These are phyloP conservation scores for Chrysomela aeneicollis DNA, from an alignment of 2,888 invertebrate genomes.

Conservation along the genomic window DNA sequence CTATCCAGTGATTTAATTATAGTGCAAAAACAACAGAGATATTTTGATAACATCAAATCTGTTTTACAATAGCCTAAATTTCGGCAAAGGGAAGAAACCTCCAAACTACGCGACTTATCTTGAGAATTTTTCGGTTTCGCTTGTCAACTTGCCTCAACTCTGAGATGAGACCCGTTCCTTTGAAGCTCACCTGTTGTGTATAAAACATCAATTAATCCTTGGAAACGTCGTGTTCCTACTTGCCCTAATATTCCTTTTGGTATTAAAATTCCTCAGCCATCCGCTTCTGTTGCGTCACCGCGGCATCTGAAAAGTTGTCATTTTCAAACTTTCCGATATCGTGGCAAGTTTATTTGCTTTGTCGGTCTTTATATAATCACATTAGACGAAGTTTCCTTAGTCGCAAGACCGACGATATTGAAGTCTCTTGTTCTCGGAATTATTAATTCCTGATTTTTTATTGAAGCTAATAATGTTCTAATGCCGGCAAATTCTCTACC, in stretches of 20 bases:
- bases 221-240: not conserved
- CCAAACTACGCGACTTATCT: too few species aligned
- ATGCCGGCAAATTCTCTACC: not conserved
- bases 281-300: constrained; percentile 4
- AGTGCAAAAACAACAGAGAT: too few species aligned
- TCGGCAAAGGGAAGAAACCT: too few species aligned
- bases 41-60: too few species aligned
- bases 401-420: not conserved
- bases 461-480: not conserved
- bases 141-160: not conserved
- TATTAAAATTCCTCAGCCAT: not conserved
- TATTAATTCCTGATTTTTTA: not conserved
- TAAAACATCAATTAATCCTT: not conserved
- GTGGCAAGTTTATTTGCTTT: constrained; percentile 44
- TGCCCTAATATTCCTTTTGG: not conserved
- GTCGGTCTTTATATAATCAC: constrained; percentile 49
- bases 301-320: constrained; percentile 37
- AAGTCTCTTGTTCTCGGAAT: not conserved
- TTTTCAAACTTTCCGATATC: constrained; percentile 32
- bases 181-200: not conserved
- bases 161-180: not conserved
- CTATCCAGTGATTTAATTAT: too few species aligned
- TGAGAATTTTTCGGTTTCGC: too few species aligned
- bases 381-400: constrained; percentile 44
- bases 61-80: too few species aligned